Evolutionary conservation across 1,140 invertebrate species (phyloP).

Genomic region (Zelostemma sp.): DNA sequence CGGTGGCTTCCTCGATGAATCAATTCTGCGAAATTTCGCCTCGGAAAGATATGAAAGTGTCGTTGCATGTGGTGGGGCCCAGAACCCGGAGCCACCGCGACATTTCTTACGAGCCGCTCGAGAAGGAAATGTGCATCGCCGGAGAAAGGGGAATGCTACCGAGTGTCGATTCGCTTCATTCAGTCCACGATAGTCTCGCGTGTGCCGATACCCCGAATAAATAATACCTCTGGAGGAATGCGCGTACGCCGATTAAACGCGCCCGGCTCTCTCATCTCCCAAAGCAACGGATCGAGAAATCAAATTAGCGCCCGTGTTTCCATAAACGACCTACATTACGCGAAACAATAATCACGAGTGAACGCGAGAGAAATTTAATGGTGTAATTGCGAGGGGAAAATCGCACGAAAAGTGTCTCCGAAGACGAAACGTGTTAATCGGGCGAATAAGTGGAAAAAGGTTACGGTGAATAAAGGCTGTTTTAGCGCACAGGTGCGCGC

Average conservation of each 20-base stretch:
- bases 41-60: neutral
- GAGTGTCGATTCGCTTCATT: constrained; percentile 61
- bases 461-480: too few species aligned
- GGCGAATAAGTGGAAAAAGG: constrained; percentile 3
- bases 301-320: neutral
- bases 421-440: too few species aligned
- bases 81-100: constrained; percentile 11
- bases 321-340: constrained; percentile 20
- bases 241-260: neutral
- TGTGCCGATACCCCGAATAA: constrained; percentile 34
- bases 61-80: neutral
- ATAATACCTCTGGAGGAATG: neutral
- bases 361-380: constrained; percentile 35
- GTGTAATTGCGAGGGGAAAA: constrained; percentile 16
- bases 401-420: constrained; percentile 21
- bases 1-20: too few species aligned
- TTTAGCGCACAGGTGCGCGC: neutral
- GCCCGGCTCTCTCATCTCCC: neutral
- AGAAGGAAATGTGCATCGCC: constrained; percentile 55
- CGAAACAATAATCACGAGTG: constrained; percentile 16
- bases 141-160: constrained; percentile 61
- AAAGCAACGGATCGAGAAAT: neutral
- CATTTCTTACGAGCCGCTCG: constrained; percentile 34
- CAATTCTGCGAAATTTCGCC: too few species aligned
- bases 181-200: constrained; percentile 62